These are phyloP conservation scores for Crioceris asparagi DNA, from an alignment of 2,888 invertebrate genomes.

Conservation along the genomic window DNA sequence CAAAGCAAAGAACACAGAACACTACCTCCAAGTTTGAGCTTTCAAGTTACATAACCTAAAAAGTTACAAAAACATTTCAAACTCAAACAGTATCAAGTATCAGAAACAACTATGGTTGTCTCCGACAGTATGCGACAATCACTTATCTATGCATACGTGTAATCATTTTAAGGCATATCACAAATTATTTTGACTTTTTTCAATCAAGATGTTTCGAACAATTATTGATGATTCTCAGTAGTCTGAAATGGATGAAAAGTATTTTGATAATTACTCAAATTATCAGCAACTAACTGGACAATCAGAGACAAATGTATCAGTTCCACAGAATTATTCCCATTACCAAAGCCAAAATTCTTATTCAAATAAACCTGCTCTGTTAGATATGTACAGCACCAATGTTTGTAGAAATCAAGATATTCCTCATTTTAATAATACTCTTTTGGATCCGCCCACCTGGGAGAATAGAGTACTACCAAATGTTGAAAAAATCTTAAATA, in stretches of 20 bases:
- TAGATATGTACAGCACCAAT: neutral
- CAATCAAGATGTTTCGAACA: no score
- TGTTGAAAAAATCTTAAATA: constrained; percentile 20
- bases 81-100: no score
- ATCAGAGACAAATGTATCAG: neutral
- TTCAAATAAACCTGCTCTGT: neutral
- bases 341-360: neutral
- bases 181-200: no score
- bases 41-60: no score
- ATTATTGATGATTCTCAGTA: no score
- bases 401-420: neutral
- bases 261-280: neutral
- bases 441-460: constrained; percentile 11
- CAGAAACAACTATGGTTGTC: no score
- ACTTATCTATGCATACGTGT: no score
- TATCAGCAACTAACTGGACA: neutral
- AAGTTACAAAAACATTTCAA: no score
- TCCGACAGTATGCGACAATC: no score
- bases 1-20: no score
- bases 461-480: constrained; percentile 15
- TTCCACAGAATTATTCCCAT: neutral
- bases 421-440: constrained; percentile 6
- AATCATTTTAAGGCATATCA: no score
- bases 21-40: no score
- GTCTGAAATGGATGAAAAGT: neutral